Evolutionary conservation across 2,113 vertebrate genomes (phyloP).

Genomic region (Tapirus terrestris): DNA sequence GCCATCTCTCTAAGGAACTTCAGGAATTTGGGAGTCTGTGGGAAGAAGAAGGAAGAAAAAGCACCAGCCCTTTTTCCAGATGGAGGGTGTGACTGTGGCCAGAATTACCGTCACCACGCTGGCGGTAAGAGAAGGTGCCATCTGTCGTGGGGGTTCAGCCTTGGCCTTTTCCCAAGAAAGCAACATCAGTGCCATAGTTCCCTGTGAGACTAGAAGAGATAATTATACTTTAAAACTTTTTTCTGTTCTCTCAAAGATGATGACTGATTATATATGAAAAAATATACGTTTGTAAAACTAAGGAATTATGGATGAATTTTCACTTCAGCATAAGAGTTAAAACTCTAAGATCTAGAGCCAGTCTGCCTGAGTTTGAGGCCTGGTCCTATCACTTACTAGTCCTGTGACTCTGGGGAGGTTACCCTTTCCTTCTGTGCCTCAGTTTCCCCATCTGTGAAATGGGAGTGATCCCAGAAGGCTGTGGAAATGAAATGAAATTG

Average conservation of each 20-base stretch:
- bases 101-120: neutral
- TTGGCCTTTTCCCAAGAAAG: conserved; percentile 18
- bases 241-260: neutral
- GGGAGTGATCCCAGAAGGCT: neutral
- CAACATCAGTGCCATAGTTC: neutral
- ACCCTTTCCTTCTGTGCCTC: neutral
- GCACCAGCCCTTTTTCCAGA: neutral
- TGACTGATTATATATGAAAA: neutral
- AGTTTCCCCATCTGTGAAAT: neutral
- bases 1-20: neutral
- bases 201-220: neutral
- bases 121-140: neutral
- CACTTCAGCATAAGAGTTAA: neutral
- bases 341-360: neutral
- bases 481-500: neutral
- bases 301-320: neutral
- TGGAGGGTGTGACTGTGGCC: neutral
- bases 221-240: neutral
- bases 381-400: neutral
- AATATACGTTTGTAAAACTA: neutral
- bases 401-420: neutral
- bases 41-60: neutral
- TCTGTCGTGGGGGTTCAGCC: neutral
- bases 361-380: neutral
- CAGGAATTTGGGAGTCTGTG: neutral